Percentiles rank a stretch among this genome's conserved stretches.
Conservation (phyloP, 2,113 vertebrate species). For the Nothocercus julius region DNA sequence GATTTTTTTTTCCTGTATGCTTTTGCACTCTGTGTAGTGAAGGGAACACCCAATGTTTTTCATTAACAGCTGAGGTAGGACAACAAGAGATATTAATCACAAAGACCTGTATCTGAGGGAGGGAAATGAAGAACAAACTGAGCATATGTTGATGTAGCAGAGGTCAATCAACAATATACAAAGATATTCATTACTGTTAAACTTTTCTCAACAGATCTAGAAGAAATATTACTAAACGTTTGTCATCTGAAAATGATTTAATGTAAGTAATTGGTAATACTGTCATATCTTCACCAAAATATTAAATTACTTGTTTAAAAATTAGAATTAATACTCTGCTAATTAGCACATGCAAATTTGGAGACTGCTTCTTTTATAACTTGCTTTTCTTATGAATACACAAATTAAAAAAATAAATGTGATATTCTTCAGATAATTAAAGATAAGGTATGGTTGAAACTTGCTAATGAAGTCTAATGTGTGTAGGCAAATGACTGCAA, state of each 20-base stretch:
- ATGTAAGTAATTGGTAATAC: conserved; percentile 55
- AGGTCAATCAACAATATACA: conserved; percentile 68
- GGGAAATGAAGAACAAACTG: conserved; percentile 55
- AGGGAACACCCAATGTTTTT: conserved; percentile 64
- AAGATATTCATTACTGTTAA: conserved; percentile 51
- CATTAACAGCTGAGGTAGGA: conserved; percentile 61
- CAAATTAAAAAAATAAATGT: not conserved
- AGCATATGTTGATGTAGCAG: conserved; percentile 29
- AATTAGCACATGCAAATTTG: conserved; percentile 54
- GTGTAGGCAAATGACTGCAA: conserved; percentile 4
- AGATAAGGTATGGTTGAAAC: conserved; percentile 38
- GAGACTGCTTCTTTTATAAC: not conserved
- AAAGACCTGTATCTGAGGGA: not conserved
- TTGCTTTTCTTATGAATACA: conserved; percentile 22
- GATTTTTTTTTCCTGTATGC: conserved; percentile 23
- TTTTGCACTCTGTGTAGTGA: conserved; percentile 61
- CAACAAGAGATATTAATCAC: conserved; percentile 71
- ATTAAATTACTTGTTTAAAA: conserved; percentile 53
- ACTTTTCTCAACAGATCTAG: conserved; percentile 35
- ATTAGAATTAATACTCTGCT: conserved; percentile 51
- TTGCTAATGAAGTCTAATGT: conserved; percentile 30
- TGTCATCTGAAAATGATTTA: conserved; percentile 30
- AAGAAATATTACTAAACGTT: conserved; percentile 33
- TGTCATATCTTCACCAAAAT: conserved; percentile 22
- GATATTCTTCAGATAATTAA: conserved; percentile 43